Conservation (phyloP, 92 coral and sea anemone genomes). For the Porites cylindrica region DNA sequence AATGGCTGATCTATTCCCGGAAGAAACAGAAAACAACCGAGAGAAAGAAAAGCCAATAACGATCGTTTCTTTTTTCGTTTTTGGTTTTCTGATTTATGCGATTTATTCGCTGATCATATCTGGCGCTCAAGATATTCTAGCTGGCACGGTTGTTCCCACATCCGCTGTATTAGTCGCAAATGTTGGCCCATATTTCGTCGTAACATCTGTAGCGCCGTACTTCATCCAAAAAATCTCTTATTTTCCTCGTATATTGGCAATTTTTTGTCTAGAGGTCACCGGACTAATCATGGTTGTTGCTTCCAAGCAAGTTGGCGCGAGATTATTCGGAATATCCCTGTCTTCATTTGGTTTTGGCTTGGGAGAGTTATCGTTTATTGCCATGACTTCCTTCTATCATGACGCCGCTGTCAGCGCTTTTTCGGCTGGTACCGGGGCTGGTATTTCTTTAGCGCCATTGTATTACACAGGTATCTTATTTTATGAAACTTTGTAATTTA, state of each 20-base stretch:
- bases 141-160: constrained; percentile 86
- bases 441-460: constrained; percentile 81
- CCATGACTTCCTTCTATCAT: constrained; percentile 85
- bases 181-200: constrained; percentile 87
- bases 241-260: constrained; percentile 71
- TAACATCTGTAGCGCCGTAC: constrained; percentile 76
- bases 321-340: constrained; percentile 73
- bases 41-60: constrained; percentile 35
- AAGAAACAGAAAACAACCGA: neutral
- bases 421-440: constrained; percentile 90
- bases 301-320: constrained; percentile 67
- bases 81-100: constrained; percentile 85
- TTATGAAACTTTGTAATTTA: neutral
- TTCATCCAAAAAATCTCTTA: constrained; percentile 83
- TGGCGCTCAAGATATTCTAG: constrained; percentile 88
- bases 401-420: constrained; percentile 81
- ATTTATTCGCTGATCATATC: constrained; percentile 86
- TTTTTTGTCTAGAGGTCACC: constrained; percentile 68
- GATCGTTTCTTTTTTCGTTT: constrained; percentile 77
- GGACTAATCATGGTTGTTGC: constrained; percentile 77
- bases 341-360: constrained; percentile 88
- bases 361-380: constrained; percentile 87
- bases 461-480: constrained; percentile 82
- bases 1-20: constrained; percentile 16
- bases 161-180: constrained; percentile 86